phyloP scores from a whole-genome alignment of 37 sponge, comb jelly and placozoan species.

The Aphrocallistes beatrix region DNA sequence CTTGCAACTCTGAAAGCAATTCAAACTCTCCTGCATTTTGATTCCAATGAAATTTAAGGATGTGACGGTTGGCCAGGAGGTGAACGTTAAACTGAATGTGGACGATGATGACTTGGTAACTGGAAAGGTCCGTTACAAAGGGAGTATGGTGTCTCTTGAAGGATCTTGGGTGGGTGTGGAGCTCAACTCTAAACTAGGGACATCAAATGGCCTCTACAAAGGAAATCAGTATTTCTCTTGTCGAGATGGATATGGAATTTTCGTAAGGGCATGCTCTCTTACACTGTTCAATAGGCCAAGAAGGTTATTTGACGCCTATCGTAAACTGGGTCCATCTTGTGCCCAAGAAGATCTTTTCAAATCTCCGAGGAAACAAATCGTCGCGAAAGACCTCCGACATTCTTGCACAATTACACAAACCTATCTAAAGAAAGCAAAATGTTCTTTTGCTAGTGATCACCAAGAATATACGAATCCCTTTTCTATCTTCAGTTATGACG shows the following conservation, averaged over 20 bases:
- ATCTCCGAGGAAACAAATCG: background rate
- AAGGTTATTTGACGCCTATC: background rate
- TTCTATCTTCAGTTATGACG: background rate
- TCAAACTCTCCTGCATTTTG: too few relatives aligned
- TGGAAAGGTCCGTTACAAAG: background rate
- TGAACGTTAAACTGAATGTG: background rate
- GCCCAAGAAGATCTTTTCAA: background rate
- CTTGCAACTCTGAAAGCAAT: background rate
- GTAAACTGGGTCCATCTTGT: background rate
- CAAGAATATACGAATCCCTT: background rate
- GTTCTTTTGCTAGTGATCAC: background rate
- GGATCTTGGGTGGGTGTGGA: background rate
- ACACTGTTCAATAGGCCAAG: background rate
- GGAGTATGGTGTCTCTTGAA: background rate
- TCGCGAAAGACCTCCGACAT: background rate
- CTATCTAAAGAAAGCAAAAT: background rate
- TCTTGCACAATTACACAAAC: background rate
- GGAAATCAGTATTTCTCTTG: background rate
- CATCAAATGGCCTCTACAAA: slow-evolving; percentile 5
- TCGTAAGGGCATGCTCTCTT: background rate
- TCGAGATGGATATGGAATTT: background rate
- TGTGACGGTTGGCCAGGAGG: slow-evolving; percentile 6
- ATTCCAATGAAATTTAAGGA: slow-evolving; percentile 13
- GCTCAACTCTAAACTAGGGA: background rate
- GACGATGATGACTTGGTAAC: background rate